phyloP scores from a whole-genome alignment of 2,113 vertebrate genomes.

The Thalassarche chlororhynchos region DNA sequence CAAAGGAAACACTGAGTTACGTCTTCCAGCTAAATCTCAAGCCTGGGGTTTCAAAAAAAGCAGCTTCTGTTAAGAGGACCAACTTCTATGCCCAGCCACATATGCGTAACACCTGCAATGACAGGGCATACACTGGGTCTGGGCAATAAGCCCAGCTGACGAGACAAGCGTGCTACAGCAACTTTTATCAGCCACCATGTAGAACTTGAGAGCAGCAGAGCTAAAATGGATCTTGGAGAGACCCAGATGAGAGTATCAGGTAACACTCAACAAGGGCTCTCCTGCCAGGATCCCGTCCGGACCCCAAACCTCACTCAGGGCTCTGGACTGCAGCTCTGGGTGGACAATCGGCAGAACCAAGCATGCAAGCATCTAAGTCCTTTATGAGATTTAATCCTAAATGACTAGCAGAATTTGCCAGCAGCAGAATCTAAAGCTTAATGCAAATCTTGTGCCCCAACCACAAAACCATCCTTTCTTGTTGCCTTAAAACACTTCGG shows the following conservation, averaged over 20 bases:
- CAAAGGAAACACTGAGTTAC: not conserved
- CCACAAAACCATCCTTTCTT: not conserved
- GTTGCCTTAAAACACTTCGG: not conserved
- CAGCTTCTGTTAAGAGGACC: not conserved
- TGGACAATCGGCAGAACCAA: not conserved
- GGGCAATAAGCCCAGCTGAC: not conserved
- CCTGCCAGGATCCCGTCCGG: not conserved
- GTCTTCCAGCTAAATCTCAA: not conserved
- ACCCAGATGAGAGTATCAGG: not conserved
- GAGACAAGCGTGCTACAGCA: not conserved
- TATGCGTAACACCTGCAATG: not conserved
- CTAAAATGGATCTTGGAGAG: not conserved
- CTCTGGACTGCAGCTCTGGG: not conserved
- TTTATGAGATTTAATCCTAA: not conserved
- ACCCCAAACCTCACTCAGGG: fast-evolving
- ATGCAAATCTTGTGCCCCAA: not conserved
- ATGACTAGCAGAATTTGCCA: not conserved
- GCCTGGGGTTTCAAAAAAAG: not conserved
- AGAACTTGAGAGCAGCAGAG: not conserved
- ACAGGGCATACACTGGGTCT: not conserved
- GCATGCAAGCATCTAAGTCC: fast-evolving
- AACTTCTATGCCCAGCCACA: not conserved
- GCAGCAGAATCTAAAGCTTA: not conserved
- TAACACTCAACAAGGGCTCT: not conserved
- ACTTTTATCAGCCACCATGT: not conserved